Evolutionary conservation across 1,140 invertebrate genomes (phyloP), one percentile per base, ranked within the genome.

Genomic region (Cydia strobilella): DNA sequence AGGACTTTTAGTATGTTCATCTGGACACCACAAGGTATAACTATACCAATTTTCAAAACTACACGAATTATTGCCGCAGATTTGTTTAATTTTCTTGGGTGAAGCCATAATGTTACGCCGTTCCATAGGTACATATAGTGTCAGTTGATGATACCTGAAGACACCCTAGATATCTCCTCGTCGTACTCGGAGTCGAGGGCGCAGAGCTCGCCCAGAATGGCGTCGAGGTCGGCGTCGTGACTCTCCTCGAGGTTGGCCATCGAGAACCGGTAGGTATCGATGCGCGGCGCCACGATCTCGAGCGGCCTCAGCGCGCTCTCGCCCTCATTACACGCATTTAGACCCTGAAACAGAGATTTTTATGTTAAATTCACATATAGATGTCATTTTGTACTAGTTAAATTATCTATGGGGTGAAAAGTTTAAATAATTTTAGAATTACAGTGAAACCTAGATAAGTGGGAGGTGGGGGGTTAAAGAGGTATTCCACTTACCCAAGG

Each of bases 211-310:
- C 97, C 98, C 27, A 99, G 94, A 82, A 99, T 99, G 62, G 98
- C 98, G 91, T 99, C 98, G 85, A 99, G 93, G 92, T 99, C 98
- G 31, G 98, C 97, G 93, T 99, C 98, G 89, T 98, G 97, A 18
- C 97, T 97, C 91, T 99, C 98, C 94, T 98, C 97, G 15, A 98
- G 94, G 92, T 98, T 98, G 3, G 97, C 97, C 97, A 98, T 98
- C 31, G 97, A 98, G 88, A 98, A 97, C 81, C 97, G 94, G 90
- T 98, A 98, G 65, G 96, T 96, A 90, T 97, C 97, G 82, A 97
- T 97, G 77, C 96, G 94, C 23, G 93, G 93, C 1, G 91, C 91
- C 0, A 91, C 88, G n/a, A 93, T 93, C 79, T 93, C 92, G 12
- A 91, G 76, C 12, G 90, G 93, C 73, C 84, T 81, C 73, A 89